Conservation (phyloP, 2,888 invertebrate genomes). For the Agriopis marginaria region DNA sequence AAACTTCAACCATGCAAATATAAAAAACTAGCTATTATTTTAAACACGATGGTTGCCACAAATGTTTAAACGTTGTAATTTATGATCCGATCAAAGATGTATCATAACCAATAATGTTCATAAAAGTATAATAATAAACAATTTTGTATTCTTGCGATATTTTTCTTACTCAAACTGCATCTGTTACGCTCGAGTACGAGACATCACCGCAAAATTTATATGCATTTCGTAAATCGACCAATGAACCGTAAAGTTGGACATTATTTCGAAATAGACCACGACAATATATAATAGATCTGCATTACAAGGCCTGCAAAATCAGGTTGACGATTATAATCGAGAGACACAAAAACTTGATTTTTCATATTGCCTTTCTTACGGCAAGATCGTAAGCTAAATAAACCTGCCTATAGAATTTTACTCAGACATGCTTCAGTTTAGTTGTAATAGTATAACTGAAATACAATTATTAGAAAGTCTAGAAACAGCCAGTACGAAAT, state of each 20-base stretch:
- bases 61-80: no score
- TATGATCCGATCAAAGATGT: constrained; percentile 7
- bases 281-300: constrained; percentile 59
- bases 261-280: constrained; percentile 63
- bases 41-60: background rate
- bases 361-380: constrained; percentile 21
- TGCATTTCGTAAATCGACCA: constrained; percentile 67
- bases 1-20: background rate
- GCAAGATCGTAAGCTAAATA: constrained; percentile 6
- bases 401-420: background rate
- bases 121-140: constrained; percentile 6
- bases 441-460: background rate
- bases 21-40: background rate
- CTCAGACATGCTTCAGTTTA: background rate
- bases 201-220: constrained; percentile 55
- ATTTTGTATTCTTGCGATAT: constrained; percentile 28
- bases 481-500: background rate
- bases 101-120: background rate
- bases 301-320: constrained; percentile 69
- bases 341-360: constrained; percentile 32
- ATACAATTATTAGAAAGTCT: background rate
- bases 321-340: constrained; percentile 49
- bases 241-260: constrained; percentile 64
- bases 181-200: constrained; percentile 55
- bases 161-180: constrained; percentile 44